phyloP scores from a whole-genome alignment of 1,140 invertebrate species.

The Micrasema minimum region DNA sequence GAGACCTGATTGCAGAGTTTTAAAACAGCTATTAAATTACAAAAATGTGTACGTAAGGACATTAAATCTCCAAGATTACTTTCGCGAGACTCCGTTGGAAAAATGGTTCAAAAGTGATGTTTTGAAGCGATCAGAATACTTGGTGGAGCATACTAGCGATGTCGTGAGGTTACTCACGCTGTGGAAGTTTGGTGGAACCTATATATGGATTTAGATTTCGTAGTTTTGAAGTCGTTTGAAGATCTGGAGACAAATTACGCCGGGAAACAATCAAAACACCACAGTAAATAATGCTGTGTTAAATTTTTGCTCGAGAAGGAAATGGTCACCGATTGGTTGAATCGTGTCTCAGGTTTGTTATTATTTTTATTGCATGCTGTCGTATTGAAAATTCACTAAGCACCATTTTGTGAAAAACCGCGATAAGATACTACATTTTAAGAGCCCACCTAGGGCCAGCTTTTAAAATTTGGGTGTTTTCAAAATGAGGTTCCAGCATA shows the following conservation, averaged over 20 bases:
- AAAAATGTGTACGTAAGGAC: constrained; percentile 59
- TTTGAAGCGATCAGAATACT: constrained; percentile 63
- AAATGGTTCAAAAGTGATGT: constrained; percentile 62
- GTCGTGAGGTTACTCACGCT: constrained; percentile 67
- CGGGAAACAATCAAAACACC: constrained; percentile 70
- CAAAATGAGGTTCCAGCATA: too few relatives aligned
- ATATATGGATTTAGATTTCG: constrained; percentile 77
- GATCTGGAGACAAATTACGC: constrained; percentile 71
- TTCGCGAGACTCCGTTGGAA: constrained; percentile 65
- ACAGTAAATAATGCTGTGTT: constrained; percentile 74
- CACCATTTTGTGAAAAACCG: too few relatives aligned
- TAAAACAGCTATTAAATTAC: constrained; percentile 59
- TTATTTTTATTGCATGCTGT: too few relatives aligned
- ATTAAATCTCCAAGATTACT: constrained; percentile 58
- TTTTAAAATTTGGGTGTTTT: too few relatives aligned
- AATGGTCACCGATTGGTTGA: constrained; percentile 70
- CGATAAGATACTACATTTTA: too few relatives aligned
- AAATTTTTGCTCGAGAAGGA: constrained; percentile 67
- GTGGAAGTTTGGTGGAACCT: constrained; percentile 72
- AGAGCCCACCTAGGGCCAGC: too few relatives aligned
- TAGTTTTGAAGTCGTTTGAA: constrained; percentile 73
- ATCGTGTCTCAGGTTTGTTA: constrained; percentile 66
- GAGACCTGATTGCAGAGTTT: constrained; percentile 30
- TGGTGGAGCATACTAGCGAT: constrained; percentile 66
- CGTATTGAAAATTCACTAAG: too few relatives aligned